Evolutionary conservation across 1,140 invertebrate genomes (phyloP), one percentile per base, ranked within the genome.

Genomic region (Leguminivora glycinivorella): DNA sequence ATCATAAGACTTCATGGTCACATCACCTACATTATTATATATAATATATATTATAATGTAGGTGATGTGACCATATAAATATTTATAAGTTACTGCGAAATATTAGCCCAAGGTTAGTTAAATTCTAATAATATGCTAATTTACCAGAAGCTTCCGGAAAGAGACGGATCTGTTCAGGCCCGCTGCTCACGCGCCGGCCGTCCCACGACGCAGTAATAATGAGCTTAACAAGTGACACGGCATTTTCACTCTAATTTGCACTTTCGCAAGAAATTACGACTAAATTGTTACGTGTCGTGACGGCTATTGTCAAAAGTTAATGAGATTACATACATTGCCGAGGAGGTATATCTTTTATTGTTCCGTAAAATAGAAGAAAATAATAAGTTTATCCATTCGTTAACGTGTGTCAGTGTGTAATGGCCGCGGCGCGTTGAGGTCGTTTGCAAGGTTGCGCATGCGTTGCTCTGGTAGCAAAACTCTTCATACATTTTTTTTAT

Each of bases 341-440:
- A 22, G 43, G 5, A 9, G 17, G 14, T 1, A 52, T 52, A n/a
- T 9, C 17, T n/a, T 43, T 43, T n/a, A 43, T n/a, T 38, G 34
- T 38, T 38, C 10, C n/a, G 40, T n/a, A 43, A 43, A 43, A 43
- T 6, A 43, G 4, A 43, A 17, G n/a, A 43, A 43, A 43, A 43
- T 43, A 43, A 43, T 17, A 43, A 43, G 40, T n/a, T 43, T 43
- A 43, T 17, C 5, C 40, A 43, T 43, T n/a, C 6, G 40, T 43
- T 43, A 43, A 17, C 40, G 40, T n/a, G n/a, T n/a, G 40, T 43
- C 40, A n/a, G 40, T 43, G 40, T 43, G 40, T 43, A 43, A 43
- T 43, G 47, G n/a, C 19, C 17, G 19, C 19, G 14, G 58, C 58
- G 58, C 58, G 58, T 63, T 63, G 58, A 63, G 31, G 58, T 63